phyloP scores from a whole-genome alignment of 2,797 vertebrate species.

The Eulemur mongoz region DNA sequence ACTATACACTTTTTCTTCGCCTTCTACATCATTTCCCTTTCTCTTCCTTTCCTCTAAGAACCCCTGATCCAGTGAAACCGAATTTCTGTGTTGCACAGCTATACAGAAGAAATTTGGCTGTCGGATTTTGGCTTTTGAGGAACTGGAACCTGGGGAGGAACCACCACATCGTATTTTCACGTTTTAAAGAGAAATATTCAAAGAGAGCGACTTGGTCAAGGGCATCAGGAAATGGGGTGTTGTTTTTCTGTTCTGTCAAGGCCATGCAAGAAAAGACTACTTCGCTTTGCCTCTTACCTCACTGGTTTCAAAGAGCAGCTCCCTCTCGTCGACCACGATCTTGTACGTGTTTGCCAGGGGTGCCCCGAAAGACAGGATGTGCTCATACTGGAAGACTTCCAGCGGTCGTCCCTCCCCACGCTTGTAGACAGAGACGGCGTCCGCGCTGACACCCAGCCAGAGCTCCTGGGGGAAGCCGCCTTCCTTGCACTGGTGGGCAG shows the following conservation, averaged over 20 bases:
- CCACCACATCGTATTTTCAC: rapidly evolving
- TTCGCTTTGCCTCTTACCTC: constrained; percentile 87
- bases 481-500: constrained; percentile 89
- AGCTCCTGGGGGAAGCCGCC: constrained; percentile 93
- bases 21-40: not conserved
- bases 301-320: constrained; percentile 94
- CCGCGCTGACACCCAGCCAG: constrained; percentile 95
- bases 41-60: not conserved
- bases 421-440: constrained; percentile 96
- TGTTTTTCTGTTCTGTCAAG: too few relatives aligned
- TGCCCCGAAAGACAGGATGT: constrained; percentile 96
- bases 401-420: constrained; percentile 94
- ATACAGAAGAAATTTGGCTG: not conserved
- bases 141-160: too few relatives aligned
- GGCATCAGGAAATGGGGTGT: not conserved
- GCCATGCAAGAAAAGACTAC: rapidly evolving
- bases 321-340: constrained; percentile 95
- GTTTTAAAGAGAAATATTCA: not conserved
- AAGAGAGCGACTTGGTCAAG: not conserved
- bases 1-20: not conserved
- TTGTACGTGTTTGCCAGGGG: constrained; percentile 94
- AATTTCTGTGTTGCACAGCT: not conserved
- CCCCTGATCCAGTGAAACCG: not conserved
- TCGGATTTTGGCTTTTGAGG: not conserved
- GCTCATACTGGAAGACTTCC: constrained; percentile 96